Conservation (phyloP, 2,797 vertebrate genomes). For the Chrosomus eos region DNA sequence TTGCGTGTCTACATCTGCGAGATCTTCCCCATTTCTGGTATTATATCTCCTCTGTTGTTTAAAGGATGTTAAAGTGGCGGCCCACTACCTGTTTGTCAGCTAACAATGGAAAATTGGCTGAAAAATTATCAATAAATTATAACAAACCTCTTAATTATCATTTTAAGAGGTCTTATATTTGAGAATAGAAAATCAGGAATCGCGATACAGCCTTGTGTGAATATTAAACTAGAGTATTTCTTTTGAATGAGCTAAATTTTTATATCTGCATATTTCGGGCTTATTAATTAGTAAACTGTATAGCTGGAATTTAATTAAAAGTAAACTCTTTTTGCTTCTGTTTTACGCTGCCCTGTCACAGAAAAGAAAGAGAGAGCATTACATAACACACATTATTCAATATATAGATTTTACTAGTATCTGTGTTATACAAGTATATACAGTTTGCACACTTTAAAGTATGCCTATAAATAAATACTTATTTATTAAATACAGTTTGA, state of each 20-base stretch:
- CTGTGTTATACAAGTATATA: not conserved
- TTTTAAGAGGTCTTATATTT: not conserved
- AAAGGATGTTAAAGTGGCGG: not conserved
- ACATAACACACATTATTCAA: not conserved
- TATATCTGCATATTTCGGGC: not conserved
- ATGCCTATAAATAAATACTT: not conserved
- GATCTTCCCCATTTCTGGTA: slow-evolving; percentile 98
- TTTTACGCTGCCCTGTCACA: not conserved
- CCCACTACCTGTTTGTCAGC: not conserved
- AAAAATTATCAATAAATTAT: not conserved
- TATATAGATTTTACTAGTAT: not conserved
- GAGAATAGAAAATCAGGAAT: not conserved
- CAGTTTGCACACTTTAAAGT: not conserved
- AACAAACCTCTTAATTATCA: not conserved
- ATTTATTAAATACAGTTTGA: not conserved
- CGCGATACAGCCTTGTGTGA: not conserved
- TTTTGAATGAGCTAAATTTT: not conserved
- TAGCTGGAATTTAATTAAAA: not conserved
- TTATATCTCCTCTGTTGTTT: not conserved
- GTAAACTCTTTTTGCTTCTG: not conserved
- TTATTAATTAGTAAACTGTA: not conserved
- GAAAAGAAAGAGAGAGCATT: not conserved
- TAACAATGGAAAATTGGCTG: not conserved
- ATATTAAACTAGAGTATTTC: not conserved
- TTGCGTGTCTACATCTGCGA: slow-evolving; percentile 98